These are phyloP conservation scores for Cylloceria caligata DNA, from an alignment of 2,888 invertebrate species.

Conservation along the genomic window DNA sequence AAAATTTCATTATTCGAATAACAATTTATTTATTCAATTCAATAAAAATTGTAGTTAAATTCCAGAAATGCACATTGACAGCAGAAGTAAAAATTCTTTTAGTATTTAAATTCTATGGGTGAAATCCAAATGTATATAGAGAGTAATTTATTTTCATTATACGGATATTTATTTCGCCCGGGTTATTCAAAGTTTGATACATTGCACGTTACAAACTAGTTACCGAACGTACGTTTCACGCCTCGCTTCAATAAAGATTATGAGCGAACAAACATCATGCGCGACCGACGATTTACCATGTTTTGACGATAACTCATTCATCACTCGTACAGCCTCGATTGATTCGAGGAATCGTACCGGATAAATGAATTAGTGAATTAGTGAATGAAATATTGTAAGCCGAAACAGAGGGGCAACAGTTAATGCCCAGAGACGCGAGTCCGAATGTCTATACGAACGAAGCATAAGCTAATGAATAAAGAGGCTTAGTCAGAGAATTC, in stretches of 20 bases:
- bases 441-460: background rate
- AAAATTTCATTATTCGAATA: background rate
- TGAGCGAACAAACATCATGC: background rate
- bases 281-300: background rate
- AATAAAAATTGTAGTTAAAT: background rate
- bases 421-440: constrained; percentile 1
- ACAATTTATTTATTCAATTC: background rate
- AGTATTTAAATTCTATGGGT: no score
- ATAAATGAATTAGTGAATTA: constrained; percentile 25
- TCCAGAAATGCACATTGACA: no score
- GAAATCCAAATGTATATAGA: no score
- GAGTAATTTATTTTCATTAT: no score
- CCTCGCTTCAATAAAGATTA: background rate
- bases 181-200: background rate
- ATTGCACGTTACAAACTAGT: background rate
- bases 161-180: background rate
- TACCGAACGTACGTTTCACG: background rate
- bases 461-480: constrained; percentile 18
- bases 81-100: no score
- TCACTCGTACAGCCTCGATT: background rate
- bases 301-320: constrained; percentile 10
- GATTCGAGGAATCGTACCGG: constrained; percentile 32
- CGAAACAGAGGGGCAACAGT: constrained; percentile 6
- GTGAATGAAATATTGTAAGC: constrained; percentile 43
- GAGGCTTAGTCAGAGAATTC: constrained; percentile 24